phyloP scores from a whole-genome alignment of 2,888 invertebrate species.

The Lasioglossum malachurum region DNA sequence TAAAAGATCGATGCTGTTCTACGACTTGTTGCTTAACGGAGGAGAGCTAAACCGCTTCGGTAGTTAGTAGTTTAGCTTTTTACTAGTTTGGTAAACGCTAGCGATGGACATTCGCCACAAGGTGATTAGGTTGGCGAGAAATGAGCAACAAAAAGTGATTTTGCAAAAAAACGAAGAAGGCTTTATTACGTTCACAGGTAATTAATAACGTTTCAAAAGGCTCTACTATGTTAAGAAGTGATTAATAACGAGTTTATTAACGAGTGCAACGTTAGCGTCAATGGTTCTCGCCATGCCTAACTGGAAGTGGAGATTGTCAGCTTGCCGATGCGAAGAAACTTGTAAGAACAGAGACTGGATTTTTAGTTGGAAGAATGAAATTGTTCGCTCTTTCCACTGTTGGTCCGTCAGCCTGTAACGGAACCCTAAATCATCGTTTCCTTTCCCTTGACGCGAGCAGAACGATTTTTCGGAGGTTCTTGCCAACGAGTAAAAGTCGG shows the following conservation, averaged over 20 bases:
- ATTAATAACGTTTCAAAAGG: too few species aligned
- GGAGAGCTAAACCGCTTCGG: background rate
- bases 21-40: background rate
- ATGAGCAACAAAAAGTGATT: background rate
- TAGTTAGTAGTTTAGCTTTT: slow-evolving; percentile 2
- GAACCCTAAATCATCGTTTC: slow-evolving; percentile 33
- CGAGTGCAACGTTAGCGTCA: background rate
- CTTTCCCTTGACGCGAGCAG: slow-evolving; percentile 45
- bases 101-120: background rate
- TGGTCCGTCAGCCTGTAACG: slow-evolving; percentile 10
- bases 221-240: too few species aligned
- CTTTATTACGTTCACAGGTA: background rate
- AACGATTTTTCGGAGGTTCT: slow-evolving; percentile 54
- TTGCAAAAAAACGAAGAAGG: background rate
- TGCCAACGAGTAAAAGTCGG: slow-evolving; percentile 57
- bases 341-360: background rate
- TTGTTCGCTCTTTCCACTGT: slow-evolving; percentile 12
- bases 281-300: background rate
- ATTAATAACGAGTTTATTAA: too few species aligned
- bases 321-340: background rate
- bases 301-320: background rate
- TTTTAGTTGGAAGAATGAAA: slow-evolving; percentile 20
- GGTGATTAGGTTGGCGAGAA: background rate
- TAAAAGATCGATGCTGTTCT: slow-evolving; percentile 3
- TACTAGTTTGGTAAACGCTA: background rate